Evolutionary conservation across 2,113 vertebrate species (phyloP).

Genomic region (Uropsilus gracilis): DNA sequence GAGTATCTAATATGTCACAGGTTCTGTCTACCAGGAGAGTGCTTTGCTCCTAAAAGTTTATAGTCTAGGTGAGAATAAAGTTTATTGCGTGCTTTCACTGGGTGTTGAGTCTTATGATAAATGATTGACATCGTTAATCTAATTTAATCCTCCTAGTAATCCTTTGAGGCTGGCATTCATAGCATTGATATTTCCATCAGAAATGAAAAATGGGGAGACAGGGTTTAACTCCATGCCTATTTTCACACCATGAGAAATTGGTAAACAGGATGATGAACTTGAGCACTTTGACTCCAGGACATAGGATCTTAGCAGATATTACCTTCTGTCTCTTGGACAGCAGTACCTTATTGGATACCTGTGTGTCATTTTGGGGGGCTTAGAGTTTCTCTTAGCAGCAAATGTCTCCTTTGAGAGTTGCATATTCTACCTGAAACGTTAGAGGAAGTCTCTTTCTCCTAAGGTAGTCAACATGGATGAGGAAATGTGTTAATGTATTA

Average conservation of each 20-base stretch:
- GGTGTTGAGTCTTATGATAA: conserved; percentile 4
- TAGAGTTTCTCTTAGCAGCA: background rate
- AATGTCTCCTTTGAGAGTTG: background rate
- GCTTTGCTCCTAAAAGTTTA: background rate
- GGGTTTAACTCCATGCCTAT: background rate
- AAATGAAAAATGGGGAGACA: background rate
- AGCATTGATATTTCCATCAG: background rate
- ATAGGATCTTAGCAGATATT: background rate
- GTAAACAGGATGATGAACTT: background rate
- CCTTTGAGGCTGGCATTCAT: background rate
- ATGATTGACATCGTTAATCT: background rate
- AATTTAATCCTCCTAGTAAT: background rate
- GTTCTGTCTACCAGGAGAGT: background rate
- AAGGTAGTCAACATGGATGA: background rate
- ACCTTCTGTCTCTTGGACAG: background rate
- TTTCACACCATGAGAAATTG: background rate
- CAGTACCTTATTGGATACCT: background rate
- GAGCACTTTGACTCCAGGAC: background rate
- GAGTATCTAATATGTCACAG: background rate
- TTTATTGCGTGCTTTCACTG: background rate
- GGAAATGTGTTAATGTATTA: background rate
- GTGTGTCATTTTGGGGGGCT: background rate
- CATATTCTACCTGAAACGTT: background rate
- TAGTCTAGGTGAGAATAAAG: background rate
- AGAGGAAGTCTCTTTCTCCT: background rate